Percentiles rank a stretch among this genome's conserved stretches.
These are phyloP conservation scores for Spilarctia lutea DNA, from an alignment of 2,888 invertebrate species.

Conservation along the genomic window DNA sequence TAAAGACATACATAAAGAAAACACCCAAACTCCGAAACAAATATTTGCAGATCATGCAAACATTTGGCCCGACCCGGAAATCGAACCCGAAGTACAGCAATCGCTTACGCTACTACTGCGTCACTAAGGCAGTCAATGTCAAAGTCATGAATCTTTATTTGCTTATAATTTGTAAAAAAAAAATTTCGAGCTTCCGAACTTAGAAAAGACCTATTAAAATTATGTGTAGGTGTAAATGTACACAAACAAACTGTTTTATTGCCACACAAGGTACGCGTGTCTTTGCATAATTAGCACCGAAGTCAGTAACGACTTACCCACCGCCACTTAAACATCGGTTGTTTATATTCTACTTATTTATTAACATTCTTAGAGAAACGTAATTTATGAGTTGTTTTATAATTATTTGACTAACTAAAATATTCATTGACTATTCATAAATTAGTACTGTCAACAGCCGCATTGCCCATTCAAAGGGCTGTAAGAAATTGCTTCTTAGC, in stretches of 20 bases:
- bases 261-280: neutral
- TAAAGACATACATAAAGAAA: too few relatives aligned
- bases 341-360: neutral
- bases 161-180: neutral
- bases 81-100: too few relatives aligned
- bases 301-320: neutral
- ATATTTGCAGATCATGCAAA: too few relatives aligned
- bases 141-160: too few relatives aligned
- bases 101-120: too few relatives aligned
- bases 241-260: neutral
- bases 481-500: too few relatives aligned
- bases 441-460: neutral
- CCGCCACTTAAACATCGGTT: neutral
- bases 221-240: neutral
- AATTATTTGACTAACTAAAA: neutral
- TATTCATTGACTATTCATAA: neutral
- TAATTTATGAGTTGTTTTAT: neutral
- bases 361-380: neutral
- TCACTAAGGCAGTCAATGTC: too few relatives aligned
- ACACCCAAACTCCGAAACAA: too few relatives aligned
- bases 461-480: too few relatives aligned
- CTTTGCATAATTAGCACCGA: conserved; percentile 1
- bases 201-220: neutral
- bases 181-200: neutral
- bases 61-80: too few relatives aligned